Base-by-base conservation (phyloP, 2,797 vertebrate genomes). In the Lacerta agilis region DNA sequence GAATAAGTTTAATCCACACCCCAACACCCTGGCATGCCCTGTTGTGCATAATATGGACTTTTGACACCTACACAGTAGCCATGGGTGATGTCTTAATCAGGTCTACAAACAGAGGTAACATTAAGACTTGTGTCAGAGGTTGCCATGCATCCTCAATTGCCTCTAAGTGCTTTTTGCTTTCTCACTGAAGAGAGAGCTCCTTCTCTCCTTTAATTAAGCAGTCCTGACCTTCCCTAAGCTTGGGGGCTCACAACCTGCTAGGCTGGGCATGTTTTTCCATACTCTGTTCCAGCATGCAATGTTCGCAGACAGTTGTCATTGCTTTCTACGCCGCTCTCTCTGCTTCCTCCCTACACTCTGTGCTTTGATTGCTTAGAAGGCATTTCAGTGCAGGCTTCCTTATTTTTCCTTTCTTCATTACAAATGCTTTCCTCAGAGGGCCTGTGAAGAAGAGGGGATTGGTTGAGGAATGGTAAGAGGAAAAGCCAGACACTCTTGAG, bases 331-430 rank as follows among this genome's bases (percentile, higher is more conserved):
- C 18, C 23, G 20, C 61, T 18, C 20, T 64, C 61, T 64, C 69
- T 88, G 67, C 90, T 91, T 94, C 95, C 89, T 94, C 89, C 89
- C 93, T 86, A 61, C 29, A 78, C 88, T 90, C 80, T 94, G 87
- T 61, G 86, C 82, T 86, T 85, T 45, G 58, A 93, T 88, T 87
- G 80, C 41, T 91, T 36, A 87, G 29, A 90, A 73, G 38, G 18
- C 23, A 82, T 9, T 69, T 82, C 36, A 33, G 23, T 36, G n/a
- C 0, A 8, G 85, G 13, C 33, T 82, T 93, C 25, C 89, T 91
- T 94, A 25, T 92, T 69, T 91, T 86, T 82, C 86, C 89, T 90
- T 90, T 93, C 85, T 93, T 49, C 25, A 90, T 94, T 27, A 90
- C 41, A 91, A 80, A 94, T 88, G 83, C 88, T 66, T 93, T 94